Conservation (phyloP, 2,797 vertebrate species). For the Amniataba percoides region DNA sequence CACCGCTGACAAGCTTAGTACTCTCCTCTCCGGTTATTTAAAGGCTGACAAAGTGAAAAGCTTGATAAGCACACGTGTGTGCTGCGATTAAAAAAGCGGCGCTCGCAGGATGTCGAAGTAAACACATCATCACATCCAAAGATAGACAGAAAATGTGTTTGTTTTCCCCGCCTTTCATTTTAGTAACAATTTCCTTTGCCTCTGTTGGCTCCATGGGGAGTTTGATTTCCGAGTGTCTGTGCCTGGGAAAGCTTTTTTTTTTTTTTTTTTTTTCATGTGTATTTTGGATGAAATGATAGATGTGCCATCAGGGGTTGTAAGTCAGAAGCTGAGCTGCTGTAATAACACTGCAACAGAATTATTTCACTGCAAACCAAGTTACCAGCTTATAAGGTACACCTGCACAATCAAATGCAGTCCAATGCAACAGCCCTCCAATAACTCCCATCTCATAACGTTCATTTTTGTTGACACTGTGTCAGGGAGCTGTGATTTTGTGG, state of each 20-base stretch:
- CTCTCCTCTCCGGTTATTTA: slow-evolving; percentile 35
- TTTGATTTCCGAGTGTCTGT: slow-evolving; percentile 14
- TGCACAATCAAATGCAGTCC: slow-evolving; percentile 42
- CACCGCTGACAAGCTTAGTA: slow-evolving; percentile 45
- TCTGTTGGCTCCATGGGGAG: slow-evolving; percentile 38
- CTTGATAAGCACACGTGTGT: slow-evolving; percentile 31
- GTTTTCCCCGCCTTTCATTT: slow-evolving; percentile 46
- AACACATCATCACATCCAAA: slow-evolving; percentile 40
- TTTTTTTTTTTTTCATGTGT: slow-evolving; percentile 21
- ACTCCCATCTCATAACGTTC: slow-evolving; percentile 9
- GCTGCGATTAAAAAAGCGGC: slow-evolving; percentile 54
- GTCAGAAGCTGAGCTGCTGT: slow-evolving; percentile 26
- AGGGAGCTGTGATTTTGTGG: slow-evolving; percentile 21
- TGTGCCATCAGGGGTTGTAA: slow-evolving; percentile 26
- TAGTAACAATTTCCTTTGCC: slow-evolving; percentile 30
- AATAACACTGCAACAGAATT: slow-evolving; percentile 21
- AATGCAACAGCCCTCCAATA: slow-evolving; percentile 20
- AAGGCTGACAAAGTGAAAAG: slow-evolving; percentile 47
- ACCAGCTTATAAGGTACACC: slow-evolving; percentile 27
- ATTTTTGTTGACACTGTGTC: slow-evolving; percentile 28
- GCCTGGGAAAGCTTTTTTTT: slow-evolving; percentile 33
- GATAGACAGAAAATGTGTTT: slow-evolving; percentile 37
- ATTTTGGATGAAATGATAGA: slow-evolving; percentile 37
- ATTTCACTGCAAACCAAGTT: slow-evolving; percentile 29
- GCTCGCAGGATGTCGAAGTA: slow-evolving; percentile 6